Percentiles rank a stretch among this genome's conserved stretches.
phyloP scores from a whole-genome alignment of 64 coral and sea anemone species.

The Montipora sp. region DNA sequence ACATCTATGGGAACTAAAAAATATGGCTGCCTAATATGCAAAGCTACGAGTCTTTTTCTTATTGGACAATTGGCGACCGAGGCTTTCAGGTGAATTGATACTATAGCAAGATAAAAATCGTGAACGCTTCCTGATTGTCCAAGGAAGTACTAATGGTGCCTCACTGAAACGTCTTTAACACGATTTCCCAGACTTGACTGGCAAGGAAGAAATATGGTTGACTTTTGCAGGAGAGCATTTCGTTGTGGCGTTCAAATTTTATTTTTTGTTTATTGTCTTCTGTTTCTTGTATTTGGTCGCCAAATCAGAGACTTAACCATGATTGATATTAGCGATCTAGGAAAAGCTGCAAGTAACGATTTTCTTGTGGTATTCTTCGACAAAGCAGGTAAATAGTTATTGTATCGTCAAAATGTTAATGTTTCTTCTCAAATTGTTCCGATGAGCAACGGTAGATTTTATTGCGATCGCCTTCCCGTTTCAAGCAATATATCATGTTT shows the following conservation, averaged over 20 bases:
- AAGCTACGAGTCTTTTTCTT: conserved; percentile 4
- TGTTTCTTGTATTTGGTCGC: not conserved
- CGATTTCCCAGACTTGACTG: not conserved
- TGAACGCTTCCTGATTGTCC: not conserved
- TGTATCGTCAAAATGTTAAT: not conserved
- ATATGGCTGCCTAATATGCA: not conserved
- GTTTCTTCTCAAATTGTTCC: not conserved
- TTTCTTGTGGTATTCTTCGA: conserved; percentile 60
- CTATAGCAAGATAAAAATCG: not conserved
- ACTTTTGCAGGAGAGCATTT: not conserved
- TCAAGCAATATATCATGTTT: not conserved
- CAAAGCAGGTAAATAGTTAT: conserved; percentile 19
- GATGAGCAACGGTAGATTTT: not conserved
- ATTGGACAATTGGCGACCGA: not conserved
- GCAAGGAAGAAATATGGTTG: not conserved
- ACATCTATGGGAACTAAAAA: too few species aligned
- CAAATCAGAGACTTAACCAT: not conserved
- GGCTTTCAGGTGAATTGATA: not conserved
- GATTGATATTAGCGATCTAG: conserved; percentile 9
- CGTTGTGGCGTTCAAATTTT: not conserved
- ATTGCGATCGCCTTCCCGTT: not conserved
- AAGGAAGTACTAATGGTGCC: not conserved
- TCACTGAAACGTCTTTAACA: not conserved
- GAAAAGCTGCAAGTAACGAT: not conserved
- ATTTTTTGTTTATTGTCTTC: not conserved